Evolutionary conservation across 1,140 invertebrate genomes (phyloP).

Genomic region (Vollenhovia emeryi): DNA sequence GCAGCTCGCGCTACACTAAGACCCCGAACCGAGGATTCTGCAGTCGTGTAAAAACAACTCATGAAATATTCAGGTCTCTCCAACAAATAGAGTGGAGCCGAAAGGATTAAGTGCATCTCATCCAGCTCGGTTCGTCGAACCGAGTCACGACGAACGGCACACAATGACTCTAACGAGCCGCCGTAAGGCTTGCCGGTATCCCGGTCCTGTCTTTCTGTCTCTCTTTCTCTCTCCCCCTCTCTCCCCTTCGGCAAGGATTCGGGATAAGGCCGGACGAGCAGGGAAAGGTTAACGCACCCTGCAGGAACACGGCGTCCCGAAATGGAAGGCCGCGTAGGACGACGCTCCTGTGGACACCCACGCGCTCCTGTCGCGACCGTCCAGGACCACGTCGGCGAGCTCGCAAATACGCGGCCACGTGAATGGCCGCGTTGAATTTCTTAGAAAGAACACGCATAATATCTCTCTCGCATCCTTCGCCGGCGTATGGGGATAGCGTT

Average conservation of each 20-base stretch:
- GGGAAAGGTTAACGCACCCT: constrained; percentile 75
- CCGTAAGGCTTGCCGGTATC: constrained; percentile 55
- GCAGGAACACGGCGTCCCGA: constrained; percentile 55
- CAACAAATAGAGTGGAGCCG: constrained; percentile 33
- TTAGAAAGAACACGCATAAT: constrained; percentile 67
- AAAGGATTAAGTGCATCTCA: constrained; percentile 56
- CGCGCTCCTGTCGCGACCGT: constrained; percentile 54
- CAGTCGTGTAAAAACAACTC: not conserved
- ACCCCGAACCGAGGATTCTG: no score
- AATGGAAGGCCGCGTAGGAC: constrained; percentile 65
- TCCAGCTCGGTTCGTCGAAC: constrained; percentile 64
- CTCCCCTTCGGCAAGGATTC: constrained; percentile 56
- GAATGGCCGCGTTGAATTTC: constrained; percentile 63
- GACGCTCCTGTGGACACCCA: constrained; percentile 73
- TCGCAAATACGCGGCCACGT: constrained; percentile 18
- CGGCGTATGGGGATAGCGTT: constrained; percentile 39
- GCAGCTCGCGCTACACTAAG: not conserved
- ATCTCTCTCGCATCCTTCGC: constrained; percentile 45
- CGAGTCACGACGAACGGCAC: constrained; percentile 72
- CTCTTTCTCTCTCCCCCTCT: constrained; percentile 41
- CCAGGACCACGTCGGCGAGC: not conserved
- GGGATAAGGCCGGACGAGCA: constrained; percentile 54
- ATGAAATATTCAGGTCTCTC: constrained; percentile 33
- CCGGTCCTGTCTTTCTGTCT: constrained; percentile 52
- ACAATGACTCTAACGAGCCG: constrained; percentile 77